Conservation (phyloP, 2,888 invertebrate genomes). For the Hirtodrosophila alboralis region DNA sequence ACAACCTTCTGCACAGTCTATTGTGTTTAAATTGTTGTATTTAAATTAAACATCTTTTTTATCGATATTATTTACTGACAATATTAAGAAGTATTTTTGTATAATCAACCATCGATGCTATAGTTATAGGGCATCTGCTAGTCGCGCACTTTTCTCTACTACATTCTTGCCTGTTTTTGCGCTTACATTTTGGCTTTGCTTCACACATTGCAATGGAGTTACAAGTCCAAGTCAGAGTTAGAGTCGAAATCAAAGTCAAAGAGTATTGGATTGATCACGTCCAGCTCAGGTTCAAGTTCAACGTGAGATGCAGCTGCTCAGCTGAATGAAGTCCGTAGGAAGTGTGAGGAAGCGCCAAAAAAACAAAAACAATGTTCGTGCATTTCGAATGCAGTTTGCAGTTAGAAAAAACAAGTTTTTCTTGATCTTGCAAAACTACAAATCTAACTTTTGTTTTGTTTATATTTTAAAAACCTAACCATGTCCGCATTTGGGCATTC, state of each 20-base stretch:
- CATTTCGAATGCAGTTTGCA: conserved; percentile 47
- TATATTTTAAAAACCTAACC: conserved; percentile 6
- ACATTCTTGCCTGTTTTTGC: conserved; percentile 24
- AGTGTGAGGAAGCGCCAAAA: conserved; percentile 43
- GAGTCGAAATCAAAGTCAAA: conserved; percentile 20
- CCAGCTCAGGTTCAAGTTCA: conserved; percentile 77
- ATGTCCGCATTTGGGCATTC: conserved; percentile 56
- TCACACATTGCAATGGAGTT: conserved; percentile 18
- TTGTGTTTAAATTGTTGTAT: no score
- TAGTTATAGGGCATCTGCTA: conserved; percentile 13
- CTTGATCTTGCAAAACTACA: conserved; percentile 39
- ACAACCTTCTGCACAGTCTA: no score
- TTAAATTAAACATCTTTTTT: no score
- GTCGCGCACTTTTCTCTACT: neutral
- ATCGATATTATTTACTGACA: no score
- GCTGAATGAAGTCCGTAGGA: no score
- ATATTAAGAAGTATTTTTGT: no score
- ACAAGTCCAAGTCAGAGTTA: conserved; percentile 15
- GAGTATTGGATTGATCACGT: no score
- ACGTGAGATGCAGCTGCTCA: conserved; percentile 36
- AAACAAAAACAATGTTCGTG: conserved; percentile 38
- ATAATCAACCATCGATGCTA: no score
- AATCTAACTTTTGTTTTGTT: conserved; percentile 17
- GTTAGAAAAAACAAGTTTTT: conserved; percentile 55
- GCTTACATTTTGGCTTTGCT: conserved; percentile 33